These are phyloP conservation scores for Phaethornis superciliosus DNA, from an alignment of 2,113 vertebrate species.

Conservation along the genomic window DNA sequence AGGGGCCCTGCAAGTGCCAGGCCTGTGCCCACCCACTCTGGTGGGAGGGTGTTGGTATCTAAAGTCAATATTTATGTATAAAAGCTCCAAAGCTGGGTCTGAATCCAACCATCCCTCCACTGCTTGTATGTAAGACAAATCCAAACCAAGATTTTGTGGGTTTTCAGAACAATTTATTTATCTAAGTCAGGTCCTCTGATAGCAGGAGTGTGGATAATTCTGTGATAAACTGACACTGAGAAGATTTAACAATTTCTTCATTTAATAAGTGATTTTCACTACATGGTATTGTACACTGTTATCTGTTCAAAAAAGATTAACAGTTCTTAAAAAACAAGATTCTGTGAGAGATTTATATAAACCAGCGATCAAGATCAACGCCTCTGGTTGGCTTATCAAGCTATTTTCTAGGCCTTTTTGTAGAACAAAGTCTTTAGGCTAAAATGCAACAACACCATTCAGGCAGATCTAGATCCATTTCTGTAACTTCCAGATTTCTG, in stretches of 20 bases:
- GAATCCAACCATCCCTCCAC: background rate
- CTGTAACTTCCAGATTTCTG: constrained; percentile 58
- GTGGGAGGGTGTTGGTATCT: too few relatives aligned
- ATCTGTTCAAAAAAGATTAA: constrained; percentile 80
- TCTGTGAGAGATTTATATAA: constrained; percentile 75
- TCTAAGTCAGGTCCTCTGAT: constrained; percentile 36
- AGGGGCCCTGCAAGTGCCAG: fast-evolving
- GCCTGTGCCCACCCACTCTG: background rate
- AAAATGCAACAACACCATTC: constrained; percentile 54
- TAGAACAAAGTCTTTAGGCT: constrained; percentile 71
- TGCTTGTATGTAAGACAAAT: constrained; percentile 40
- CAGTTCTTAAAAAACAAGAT: constrained; percentile 78
- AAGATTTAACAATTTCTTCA: constrained; percentile 77
- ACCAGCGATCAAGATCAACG: constrained; percentile 60
- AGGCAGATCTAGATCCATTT: constrained; percentile 53
- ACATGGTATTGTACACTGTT: constrained; percentile 79
- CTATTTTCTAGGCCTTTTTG: constrained; percentile 46
- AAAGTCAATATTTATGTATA: fast-evolving
- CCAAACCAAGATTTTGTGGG: constrained; percentile 9
- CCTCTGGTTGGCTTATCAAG: constrained; percentile 60
- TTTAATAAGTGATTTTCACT: constrained; percentile 83
- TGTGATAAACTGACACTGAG: constrained; percentile 73
- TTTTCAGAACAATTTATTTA: constrained; percentile 76
- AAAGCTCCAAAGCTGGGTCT: background rate
- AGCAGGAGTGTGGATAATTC: constrained; percentile 45